These are phyloP conservation scores for Eptesicus fuscus DNA, from an alignment of 2,113 vertebrate species.

Conservation along the genomic window DNA sequence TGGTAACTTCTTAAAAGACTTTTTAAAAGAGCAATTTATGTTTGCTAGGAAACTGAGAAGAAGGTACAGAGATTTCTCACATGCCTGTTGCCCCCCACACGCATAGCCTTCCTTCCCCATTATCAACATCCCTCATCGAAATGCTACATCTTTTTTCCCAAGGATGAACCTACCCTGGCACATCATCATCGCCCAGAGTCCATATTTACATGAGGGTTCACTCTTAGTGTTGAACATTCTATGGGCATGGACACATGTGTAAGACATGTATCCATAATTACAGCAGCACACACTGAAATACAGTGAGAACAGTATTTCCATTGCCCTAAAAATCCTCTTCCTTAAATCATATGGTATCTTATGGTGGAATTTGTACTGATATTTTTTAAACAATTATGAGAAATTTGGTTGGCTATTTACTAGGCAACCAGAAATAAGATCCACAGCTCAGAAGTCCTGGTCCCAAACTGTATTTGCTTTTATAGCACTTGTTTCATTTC, in stretches of 20 bases:
- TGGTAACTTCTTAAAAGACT: background rate
- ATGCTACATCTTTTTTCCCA: background rate
- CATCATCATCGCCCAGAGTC: background rate
- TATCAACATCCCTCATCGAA: background rate
- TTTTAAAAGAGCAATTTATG: background rate
- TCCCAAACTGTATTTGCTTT: slow-evolving; percentile 23
- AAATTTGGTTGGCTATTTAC: background rate
- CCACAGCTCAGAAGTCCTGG: background rate
- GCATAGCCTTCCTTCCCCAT: background rate
- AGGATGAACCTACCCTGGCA: background rate
- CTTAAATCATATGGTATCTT: background rate
- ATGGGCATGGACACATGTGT: background rate
- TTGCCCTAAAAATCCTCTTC: background rate
- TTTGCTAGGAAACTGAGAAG: background rate
- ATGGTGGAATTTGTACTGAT: background rate
- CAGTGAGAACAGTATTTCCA: background rate
- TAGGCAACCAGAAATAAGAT: background rate
- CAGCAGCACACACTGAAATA: background rate
- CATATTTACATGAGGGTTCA: background rate
- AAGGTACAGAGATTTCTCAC: too few relatives aligned
- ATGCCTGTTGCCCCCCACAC: background rate
- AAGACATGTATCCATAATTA: background rate
- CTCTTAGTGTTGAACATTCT: background rate
- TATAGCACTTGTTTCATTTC: slow-evolving; percentile 10
- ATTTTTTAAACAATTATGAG: background rate